phyloP scores from a whole-genome alignment of 2,797 vertebrate genomes.

The Scyliorhinus canicula region DNA sequence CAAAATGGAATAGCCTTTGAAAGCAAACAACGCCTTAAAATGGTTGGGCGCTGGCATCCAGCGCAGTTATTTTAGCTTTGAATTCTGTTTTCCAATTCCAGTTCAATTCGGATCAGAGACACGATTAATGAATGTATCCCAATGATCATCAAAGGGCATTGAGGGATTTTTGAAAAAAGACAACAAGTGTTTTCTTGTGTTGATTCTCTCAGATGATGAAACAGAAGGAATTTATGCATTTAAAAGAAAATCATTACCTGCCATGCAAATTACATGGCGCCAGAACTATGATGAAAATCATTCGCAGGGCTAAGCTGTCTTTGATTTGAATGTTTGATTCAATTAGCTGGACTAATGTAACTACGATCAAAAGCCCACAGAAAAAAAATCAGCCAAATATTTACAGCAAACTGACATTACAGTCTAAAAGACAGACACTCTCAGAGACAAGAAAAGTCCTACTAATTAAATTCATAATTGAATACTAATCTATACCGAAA shows the following conservation, averaged over 20 bases:
- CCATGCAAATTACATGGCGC: background rate
- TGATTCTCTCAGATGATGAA: slow-evolving; percentile 15
- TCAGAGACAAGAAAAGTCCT: background rate
- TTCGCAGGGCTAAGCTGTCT: background rate
- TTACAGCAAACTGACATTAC: background rate
- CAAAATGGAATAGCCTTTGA: background rate
- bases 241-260: background rate
- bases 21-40: background rate
- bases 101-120: background rate
- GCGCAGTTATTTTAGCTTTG: background rate
- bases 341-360: slow-evolving; percentile 4
- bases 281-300: background rate
- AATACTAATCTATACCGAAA: background rate
- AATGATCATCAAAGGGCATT: background rate
- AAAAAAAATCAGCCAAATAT: background rate
- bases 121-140: background rate
- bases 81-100: background rate
- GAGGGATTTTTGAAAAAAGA: background rate
- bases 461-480: slow-evolving; percentile 4
- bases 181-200: background rate
- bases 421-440: background rate
- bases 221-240: background rate
- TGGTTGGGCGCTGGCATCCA: background rate
- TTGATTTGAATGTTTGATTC: slow-evolving; percentile 15
- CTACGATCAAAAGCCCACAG: too few relatives aligned